Evolutionary conservation across 1,140 invertebrate species (phyloP), one percentile per base, ranked within the genome.

Genomic region (Zaprionus davidi): DNA sequence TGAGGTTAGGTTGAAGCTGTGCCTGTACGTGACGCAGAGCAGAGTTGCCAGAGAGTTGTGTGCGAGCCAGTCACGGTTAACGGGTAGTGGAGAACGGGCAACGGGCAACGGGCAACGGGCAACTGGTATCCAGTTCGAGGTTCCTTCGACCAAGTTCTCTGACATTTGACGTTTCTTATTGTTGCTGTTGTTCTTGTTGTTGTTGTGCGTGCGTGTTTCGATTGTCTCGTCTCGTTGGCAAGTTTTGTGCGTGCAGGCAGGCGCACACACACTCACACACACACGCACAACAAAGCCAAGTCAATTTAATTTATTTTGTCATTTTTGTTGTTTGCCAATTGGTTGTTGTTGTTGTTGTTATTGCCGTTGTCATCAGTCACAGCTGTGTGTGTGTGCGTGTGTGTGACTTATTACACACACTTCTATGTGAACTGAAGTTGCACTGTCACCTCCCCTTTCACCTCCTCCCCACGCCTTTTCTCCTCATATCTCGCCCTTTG

Each of bases 301-400:
- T 87, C 84, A 87, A 87, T 87, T 87, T 87, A 88, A 87, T 87
- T 87, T 87, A 87, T 87, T 87, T 87, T 87, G 84, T 78, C 83
- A 88, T 85, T 88, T 86, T 78, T 87, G 83, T 82, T 86, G 79
- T 80, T 86, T 79, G 82, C 36, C 78, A 76, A 80, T 78, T 79
- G 78, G 67, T 73, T 75, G 70, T 49, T 81, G 71, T 59, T 66
- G 41, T 51, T 55, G 57, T 56, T 46, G 56, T 31, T 75, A 64
- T 70, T 75, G 70, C 49, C 78, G 71, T 59, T 62, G 38, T 64
- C 58, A 70, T 55, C 64, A 64, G 34, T 74, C 67, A 65, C 73
- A 74, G 38, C 49, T 44, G 26, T 53, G 59, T 58, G 59, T 56
- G 26, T 59, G 66, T 59, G 66, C 56, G 65, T 69, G 57, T 76